Evolutionary conservation across 2,888 invertebrate species (phyloP), one percentile per base, ranked within the genome.

Genomic region (Dynastes tityus): DNA sequence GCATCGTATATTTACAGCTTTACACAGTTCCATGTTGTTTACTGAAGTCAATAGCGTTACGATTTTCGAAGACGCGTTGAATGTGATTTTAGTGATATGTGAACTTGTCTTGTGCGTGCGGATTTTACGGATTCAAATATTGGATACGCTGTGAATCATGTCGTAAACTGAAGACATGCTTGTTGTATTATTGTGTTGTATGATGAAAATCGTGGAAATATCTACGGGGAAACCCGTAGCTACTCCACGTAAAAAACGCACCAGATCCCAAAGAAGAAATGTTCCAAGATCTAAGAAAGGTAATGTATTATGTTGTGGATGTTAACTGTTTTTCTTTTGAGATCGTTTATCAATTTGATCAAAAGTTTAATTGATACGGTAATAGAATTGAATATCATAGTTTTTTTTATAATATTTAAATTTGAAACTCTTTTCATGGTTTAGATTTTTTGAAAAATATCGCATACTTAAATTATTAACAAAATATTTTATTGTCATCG

Each of bases 191-290:
- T 86, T 91, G 89, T 91, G 91, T 87, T 90, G 91, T 88, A 91
- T 91, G 88, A 91, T 91, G 91, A 92, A 91, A 89, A 90, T 92
- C 85, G 90, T 91, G 85, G 91, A 91, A 88, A 90, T 90, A 85
- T 90, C 91, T 82, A 86, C 88, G 81, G 87, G 88, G 76, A 80
- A 78, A 55, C 78, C 78, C 37, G 73, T 68, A 63, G 75, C 78
- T 32, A 51, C 73, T 49, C 78, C 73, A 65, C 78, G 67, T 63
- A 74, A 74, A 40, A 73, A 49, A 37, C 78, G 71, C n/a, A 58
- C 16, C 9, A 65, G 58, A 51, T 45, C 27, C 45, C 49, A 64
- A 37, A 51, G 68, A 68, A 65, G 58, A 49, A 58, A 68, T 37
- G 9, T 76, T 49, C 76, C 65, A n/a, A 71, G 55, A 53, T 45